Conservation (phyloP, 2,797 vertebrate genomes). For the Pangasius larnaudii region DNA sequence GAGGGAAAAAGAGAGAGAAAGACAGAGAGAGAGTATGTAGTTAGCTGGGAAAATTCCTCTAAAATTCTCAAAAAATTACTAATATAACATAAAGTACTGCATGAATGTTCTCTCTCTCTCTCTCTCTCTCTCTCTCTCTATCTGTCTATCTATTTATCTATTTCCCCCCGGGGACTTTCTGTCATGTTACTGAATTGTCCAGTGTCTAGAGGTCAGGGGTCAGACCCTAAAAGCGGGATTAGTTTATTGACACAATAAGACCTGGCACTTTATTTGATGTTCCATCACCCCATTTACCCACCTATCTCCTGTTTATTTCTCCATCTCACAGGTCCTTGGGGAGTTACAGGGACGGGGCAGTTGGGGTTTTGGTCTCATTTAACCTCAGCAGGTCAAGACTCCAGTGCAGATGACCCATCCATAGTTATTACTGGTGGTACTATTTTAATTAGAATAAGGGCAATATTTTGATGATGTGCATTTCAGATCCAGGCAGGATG, state of each 20-base stretch:
- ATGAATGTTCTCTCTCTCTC: not conserved
- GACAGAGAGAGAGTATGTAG: not conserved
- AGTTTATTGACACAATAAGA: constrained; percentile 84
- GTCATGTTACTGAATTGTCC: constrained; percentile 66
- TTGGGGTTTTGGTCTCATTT: constrained; percentile 27
- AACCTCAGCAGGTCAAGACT: constrained; percentile 30
- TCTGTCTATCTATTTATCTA: not conserved
- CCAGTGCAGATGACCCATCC: not conserved
- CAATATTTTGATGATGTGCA: constrained; percentile 35
- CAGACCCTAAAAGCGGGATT: constrained; percentile 79
- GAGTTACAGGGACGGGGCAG: constrained; percentile 46
- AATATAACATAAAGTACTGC: not conserved
- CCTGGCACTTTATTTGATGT: constrained; percentile 81
- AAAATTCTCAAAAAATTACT: not conserved
- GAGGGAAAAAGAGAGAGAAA: not conserved
- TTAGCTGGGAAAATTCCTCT: not conserved
- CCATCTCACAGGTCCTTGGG: constrained; percentile 72
- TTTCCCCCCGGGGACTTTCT: constrained; percentile 59
- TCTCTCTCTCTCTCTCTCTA: not conserved
- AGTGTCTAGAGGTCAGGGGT: constrained; percentile 68
- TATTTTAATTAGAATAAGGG: constrained; percentile 27
- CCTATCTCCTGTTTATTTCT: constrained; percentile 69
- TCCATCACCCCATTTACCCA: constrained; percentile 69
- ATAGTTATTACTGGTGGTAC: constrained; percentile 19
- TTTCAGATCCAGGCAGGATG: constrained; percentile 45